Evolutionary conservation across 2,888 invertebrate genomes (phyloP).

Genomic region (Phaonia tiefii): DNA sequence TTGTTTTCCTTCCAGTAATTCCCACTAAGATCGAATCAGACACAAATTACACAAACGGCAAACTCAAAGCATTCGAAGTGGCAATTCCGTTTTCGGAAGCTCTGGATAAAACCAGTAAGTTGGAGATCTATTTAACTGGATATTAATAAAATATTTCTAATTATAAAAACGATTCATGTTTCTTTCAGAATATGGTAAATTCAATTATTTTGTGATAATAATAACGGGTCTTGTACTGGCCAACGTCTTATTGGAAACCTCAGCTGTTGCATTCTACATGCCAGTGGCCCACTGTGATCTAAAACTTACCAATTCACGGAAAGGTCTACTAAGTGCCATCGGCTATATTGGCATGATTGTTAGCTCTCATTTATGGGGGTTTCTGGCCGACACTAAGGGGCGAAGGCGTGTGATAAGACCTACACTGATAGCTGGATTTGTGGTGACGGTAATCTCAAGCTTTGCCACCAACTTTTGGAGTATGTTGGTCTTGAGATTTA

Average conservation of each 20-base stretch:
- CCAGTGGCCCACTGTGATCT: constrained; percentile 81
- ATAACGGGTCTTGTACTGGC: constrained; percentile 82
- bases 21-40: constrained; percentile 57
- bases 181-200: constrained; percentile 81
- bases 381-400: constrained; percentile 82
- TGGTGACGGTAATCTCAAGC: constrained; percentile 81
- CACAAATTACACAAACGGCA: constrained; percentile 47
- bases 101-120: constrained; percentile 68
- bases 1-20: constrained; percentile 58
- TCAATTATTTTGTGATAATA: constrained; percentile 81
- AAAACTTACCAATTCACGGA: constrained; percentile 77
- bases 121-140: not conserved
- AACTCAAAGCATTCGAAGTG: constrained; percentile 51
- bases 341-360: constrained; percentile 81
- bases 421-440: constrained; percentile 80
- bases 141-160: not conserved
- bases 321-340: constrained; percentile 79
- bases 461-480: constrained; percentile 81
- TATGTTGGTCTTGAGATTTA: constrained; percentile 81
- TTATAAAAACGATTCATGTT: not conserved
- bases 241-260: constrained; percentile 80
- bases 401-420: constrained; percentile 80
- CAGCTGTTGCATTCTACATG: constrained; percentile 81
- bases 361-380: constrained; percentile 83
- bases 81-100: constrained; percentile 68